Evolutionary conservation across 1,140 invertebrate species (phyloP).

Genomic region (Chironomus tepperi): DNA sequence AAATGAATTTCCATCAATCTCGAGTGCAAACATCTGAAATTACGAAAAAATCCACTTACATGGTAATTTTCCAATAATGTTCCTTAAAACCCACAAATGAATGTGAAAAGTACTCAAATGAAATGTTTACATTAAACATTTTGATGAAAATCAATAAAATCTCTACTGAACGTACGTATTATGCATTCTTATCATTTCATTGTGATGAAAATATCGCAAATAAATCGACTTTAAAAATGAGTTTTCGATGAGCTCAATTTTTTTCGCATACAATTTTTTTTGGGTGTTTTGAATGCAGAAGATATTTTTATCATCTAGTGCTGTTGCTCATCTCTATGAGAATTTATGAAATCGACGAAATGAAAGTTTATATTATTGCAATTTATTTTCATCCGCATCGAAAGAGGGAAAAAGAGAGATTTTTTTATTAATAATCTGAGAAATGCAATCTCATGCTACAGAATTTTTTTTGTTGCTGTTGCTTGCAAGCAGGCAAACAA

Average conservation of each 20-base stretch:
- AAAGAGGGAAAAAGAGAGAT: not conserved
- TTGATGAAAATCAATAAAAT: no score
- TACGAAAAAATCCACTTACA: no score
- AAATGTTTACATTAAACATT: not conserved
- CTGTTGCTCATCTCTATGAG: not conserved
- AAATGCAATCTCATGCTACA: not conserved
- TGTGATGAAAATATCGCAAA: not conserved
- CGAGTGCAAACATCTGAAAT: no score
- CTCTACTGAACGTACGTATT: no score
- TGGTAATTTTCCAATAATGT: no score
- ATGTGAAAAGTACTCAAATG: not conserved
- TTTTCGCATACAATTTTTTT: no score
- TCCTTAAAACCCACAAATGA: not conserved
- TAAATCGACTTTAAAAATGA: not conserved
- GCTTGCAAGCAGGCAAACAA: not conserved
- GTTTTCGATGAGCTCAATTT: not conserved
- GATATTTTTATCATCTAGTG: no score
- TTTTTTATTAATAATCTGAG: slow-evolving; percentile 1
- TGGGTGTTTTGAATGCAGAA: no score
- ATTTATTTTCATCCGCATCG: slow-evolving; percentile 8
- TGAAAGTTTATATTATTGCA: slow-evolving; percentile 3
- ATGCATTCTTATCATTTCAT: not conserved
- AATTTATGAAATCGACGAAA: not conserved
- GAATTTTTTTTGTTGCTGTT: not conserved
- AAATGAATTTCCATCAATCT: no score